Percentiles rank a stretch among this genome's conserved stretches.
Evolutionary conservation across 2,888 invertebrate genomes (phyloP).

Genomic region (Ormyrus rosae): DNA sequence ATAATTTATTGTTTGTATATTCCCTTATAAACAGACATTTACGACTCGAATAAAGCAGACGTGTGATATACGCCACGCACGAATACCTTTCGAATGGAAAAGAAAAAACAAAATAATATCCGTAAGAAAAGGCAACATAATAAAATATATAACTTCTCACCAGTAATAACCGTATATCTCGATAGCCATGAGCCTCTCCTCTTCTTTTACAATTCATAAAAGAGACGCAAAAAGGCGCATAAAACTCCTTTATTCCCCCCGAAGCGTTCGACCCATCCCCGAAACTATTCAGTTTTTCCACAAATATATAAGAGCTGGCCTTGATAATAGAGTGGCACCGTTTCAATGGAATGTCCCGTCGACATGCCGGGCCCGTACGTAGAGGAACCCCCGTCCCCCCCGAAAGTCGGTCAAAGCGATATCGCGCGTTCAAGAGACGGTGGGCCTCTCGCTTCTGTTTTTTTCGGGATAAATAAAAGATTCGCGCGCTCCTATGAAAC

Average conservation of each 20-base stretch:
- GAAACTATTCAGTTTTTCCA: background rate
- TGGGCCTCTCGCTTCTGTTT: background rate
- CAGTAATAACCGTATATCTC: background rate
- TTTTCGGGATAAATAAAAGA: constrained; percentile 28
- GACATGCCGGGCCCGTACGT: background rate
- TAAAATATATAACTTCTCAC: constrained; percentile 1
- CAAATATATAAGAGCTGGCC: background rate
- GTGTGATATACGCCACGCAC: no score
- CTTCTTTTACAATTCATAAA: constrained; percentile 24
- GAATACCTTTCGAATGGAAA: no score
- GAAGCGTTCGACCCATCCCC: background rate
- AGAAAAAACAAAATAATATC: no score
- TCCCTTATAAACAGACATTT: no score
- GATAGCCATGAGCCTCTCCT: background rate
- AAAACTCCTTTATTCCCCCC: constrained; percentile 17
- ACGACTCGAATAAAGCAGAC: no score
- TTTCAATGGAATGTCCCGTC: background rate
- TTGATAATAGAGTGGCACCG: background rate
- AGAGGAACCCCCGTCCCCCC: no score
- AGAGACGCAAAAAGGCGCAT: background rate
- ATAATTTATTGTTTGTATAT: no score
- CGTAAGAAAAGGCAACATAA: background rate
- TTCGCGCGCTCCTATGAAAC: background rate
- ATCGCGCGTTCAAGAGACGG: constrained; percentile 6
- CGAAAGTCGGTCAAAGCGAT: constrained; percentile 26